These are phyloP conservation scores for Tyto alba DNA, from an alignment of 2,113 vertebrate genomes.

Conservation along the genomic window DNA sequence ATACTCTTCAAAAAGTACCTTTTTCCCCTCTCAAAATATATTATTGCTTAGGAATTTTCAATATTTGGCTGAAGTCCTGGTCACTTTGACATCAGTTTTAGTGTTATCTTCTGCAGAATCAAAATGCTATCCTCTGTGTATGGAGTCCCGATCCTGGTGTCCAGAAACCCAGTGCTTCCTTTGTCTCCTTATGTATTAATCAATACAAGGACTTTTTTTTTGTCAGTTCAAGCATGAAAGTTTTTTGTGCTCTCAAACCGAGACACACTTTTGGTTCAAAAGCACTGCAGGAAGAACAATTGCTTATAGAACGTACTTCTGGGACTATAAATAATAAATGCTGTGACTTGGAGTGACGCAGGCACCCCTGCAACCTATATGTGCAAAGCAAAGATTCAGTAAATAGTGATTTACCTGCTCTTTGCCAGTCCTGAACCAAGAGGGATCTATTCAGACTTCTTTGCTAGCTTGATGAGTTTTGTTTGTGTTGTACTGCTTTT, in stretches of 20 bases:
- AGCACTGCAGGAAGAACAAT: slow-evolving; percentile 26
- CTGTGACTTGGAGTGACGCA: background rate
- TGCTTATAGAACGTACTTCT: background rate
- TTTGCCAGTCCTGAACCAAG: background rate
- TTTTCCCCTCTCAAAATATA: background rate
- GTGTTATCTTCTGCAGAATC: background rate
- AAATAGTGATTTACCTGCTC: background rate
- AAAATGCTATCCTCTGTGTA: background rate
- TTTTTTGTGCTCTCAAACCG: background rate
- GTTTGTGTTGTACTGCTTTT: background rate
- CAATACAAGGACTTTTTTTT: background rate
- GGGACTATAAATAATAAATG: slow-evolving; percentile 49
- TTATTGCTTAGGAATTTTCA: background rate
- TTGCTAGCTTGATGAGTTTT: background rate
- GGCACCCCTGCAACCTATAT: background rate
- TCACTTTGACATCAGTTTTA: background rate
- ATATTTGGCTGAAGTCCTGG: background rate
- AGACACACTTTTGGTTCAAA: slow-evolving; percentile 19
- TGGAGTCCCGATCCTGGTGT: background rate
- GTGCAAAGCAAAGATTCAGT: background rate
- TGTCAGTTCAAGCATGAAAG: background rate
- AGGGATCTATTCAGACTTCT: background rate
- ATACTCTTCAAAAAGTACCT: background rate
- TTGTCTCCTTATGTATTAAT: background rate
- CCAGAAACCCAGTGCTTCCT: background rate